Evolutionary conservation across 1,140 invertebrate genomes (phyloP).

Genomic region (Drosophila sp.): DNA sequence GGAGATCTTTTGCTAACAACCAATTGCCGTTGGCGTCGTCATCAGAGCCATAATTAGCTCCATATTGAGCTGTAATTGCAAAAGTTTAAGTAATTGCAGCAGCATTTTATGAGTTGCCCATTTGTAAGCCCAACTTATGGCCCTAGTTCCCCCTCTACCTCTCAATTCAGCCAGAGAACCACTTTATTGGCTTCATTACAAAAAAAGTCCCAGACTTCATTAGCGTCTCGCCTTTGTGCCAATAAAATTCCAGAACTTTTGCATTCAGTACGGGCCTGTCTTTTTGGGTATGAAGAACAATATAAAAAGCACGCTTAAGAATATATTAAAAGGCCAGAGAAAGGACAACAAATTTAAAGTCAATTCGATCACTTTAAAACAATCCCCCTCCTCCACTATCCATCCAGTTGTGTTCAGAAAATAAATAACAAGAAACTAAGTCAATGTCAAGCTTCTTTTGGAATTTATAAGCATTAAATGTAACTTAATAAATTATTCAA

Average conservation of each 20-base stretch:
- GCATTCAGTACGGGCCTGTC: slow-evolving; percentile 19
- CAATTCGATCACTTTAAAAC: slow-evolving; percentile 25
- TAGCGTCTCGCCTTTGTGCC: slow-evolving; percentile 41
- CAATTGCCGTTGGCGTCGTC: slow-evolving; percentile 33
- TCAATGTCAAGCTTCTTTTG: background rate
- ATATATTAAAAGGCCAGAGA: slow-evolving; percentile 45
- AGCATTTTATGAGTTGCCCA: slow-evolving; percentile 29
- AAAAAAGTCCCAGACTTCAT: slow-evolving; percentile 35
- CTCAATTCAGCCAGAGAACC: background rate
- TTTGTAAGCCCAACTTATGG: slow-evolving; percentile 15
- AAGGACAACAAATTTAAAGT: slow-evolving; percentile 60
- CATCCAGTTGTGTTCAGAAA: background rate
- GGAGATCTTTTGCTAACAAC: slow-evolving; percentile 20
- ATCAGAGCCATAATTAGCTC: slow-evolving; percentile 58
- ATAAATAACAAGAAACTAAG: background rate
- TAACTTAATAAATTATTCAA: too few relatives aligned
- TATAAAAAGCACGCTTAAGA: background rate
- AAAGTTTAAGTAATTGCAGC: slow-evolving; percentile 72
- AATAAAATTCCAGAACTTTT: slow-evolving; percentile 50
- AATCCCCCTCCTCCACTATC: background rate
- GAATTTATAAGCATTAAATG: background rate
- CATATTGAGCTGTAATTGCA: slow-evolving; percentile 81
- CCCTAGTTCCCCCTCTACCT: background rate
- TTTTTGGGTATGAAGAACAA: background rate
- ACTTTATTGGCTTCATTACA: slow-evolving; percentile 36